phyloP scores from a whole-genome alignment of 2,888 invertebrate genomes.

The Drosophila peninsularis region DNA sequence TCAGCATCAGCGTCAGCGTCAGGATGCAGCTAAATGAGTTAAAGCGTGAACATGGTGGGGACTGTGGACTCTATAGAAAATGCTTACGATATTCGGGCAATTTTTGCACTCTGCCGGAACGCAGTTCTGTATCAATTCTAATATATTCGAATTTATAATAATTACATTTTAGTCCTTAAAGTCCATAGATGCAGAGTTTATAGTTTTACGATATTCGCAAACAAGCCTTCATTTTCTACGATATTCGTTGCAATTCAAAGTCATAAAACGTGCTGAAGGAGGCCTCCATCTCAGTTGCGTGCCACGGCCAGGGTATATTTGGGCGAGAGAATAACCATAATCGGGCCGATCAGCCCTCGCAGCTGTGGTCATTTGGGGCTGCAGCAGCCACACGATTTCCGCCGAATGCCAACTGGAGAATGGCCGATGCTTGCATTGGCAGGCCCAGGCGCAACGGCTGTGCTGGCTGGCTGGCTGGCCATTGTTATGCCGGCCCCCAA shows the following conservation, averaged over 20 bases:
- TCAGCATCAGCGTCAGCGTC: too few species aligned
- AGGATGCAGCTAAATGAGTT: conserved; percentile 12
- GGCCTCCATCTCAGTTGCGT: conserved; percentile 11
- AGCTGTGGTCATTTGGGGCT: conserved; percentile 29
- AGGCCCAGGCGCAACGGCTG: conserved; percentile 23
- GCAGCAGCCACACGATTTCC: conserved; percentile 65
- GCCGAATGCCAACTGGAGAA: conserved; percentile 56
- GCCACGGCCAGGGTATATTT: conserved; percentile 18
- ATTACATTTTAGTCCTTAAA: not conserved
- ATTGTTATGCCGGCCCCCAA: conserved; percentile 31
- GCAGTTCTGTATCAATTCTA: too few species aligned
- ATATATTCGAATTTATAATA: not conserved
- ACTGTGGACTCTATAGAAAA: not conserved
- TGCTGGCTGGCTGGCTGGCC: conserved; percentile 31
- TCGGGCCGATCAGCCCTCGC: conserved; percentile 1
- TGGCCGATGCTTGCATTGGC: conserved; percentile 34
- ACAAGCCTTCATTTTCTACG: not conserved
- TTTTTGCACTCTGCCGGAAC: too few species aligned
- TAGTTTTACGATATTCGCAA: not conserved
- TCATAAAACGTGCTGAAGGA: not conserved
- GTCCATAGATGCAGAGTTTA: not conserved
- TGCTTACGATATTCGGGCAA: not conserved
- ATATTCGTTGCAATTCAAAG: not conserved
- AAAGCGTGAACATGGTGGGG: not conserved
- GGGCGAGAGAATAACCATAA: conserved; percentile 18